These are phyloP conservation scores for Netelia virgata DNA, from an alignment of 2,888 invertebrate genomes.

Conservation along the genomic window DNA sequence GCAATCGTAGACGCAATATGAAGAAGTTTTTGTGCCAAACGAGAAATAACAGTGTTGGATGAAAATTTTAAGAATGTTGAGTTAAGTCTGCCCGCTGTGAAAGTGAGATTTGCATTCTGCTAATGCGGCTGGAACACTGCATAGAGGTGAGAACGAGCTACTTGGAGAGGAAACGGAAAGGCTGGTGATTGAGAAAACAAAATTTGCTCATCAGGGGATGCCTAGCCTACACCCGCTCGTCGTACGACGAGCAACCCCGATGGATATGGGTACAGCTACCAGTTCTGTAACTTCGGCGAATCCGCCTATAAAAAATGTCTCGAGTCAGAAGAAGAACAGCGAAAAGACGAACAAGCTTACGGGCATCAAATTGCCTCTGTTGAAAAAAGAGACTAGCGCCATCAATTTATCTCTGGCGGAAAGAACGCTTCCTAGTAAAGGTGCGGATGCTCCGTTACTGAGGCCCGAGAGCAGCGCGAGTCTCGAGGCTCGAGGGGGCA, in stretches of 20 bases:
- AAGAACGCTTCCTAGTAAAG: conserved; percentile 56
- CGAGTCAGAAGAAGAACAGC: conserved; percentile 78
- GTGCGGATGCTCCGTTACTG: conserved; percentile 76
- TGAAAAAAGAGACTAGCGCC: conserved; percentile 81
- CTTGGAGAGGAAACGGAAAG: not conserved
- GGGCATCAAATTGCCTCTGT: conserved; percentile 80
- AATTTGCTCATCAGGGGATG: conserved; percentile 81
- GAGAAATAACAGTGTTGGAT: not conserved
- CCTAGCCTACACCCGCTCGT: conserved; percentile 85
- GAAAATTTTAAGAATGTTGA: not conserved
- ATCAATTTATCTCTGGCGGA: conserved; percentile 78
- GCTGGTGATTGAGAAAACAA: conserved; percentile 69
- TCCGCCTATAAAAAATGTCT: conserved; percentile 74
- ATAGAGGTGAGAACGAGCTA: not conserved
- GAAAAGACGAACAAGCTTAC: conserved; percentile 77
- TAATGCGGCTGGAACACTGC: not conserved
- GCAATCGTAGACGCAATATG: not conserved
- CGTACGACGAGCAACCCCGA: conserved; percentile 83
- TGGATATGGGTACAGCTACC: conserved; percentile 84
- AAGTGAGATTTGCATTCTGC: no score
- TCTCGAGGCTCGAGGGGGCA: conserved; percentile 80
- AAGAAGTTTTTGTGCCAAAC: not conserved
- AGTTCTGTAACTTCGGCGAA: conserved; percentile 83
- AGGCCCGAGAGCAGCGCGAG: conserved; percentile 83
- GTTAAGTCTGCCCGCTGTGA: no score